These are phyloP conservation scores for Mamestra brassicae DNA, from an alignment of 2,888 invertebrate genomes.

Conservation along the genomic window DNA sequence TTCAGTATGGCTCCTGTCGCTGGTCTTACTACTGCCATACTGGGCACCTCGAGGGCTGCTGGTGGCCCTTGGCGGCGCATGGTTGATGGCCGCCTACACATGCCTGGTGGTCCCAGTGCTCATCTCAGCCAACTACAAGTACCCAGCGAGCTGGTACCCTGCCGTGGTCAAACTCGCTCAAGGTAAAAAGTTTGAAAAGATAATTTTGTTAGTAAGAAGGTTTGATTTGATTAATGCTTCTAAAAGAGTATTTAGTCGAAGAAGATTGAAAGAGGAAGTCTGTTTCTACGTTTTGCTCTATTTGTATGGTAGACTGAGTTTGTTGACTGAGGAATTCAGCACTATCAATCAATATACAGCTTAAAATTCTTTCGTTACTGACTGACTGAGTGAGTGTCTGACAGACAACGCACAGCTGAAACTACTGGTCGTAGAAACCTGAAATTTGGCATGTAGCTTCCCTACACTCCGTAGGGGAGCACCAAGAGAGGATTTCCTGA, in stretches of 20 bases:
- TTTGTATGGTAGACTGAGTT: not conserved
- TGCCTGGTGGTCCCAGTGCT: constrained; percentile 93
- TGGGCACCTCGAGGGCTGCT: constrained; percentile 92
- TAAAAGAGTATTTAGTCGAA: too few species aligned
- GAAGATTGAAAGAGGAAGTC: not conserved
- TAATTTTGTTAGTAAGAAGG: not conserved
- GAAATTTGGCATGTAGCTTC: too few species aligned
- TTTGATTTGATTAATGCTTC: not conserved
- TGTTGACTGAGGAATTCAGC: constrained; percentile 7
- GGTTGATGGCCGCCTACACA: constrained; percentile 92
- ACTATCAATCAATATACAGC: not conserved
- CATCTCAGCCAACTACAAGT: constrained; percentile 93
- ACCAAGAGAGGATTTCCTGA: too few species aligned
- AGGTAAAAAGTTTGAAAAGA: constrained; percentile 83
- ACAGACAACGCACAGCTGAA: too few species aligned
- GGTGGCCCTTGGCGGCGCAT: constrained; percentile 91
- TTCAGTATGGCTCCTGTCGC: constrained; percentile 93
- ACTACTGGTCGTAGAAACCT: too few species aligned
- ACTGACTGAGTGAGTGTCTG: too few species aligned
- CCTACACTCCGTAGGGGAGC: too few species aligned
- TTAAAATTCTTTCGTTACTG: too few species aligned
- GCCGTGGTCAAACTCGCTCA: constrained; percentile 89
- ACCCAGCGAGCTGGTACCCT: constrained; percentile 92
- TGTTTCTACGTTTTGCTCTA: not conserved
- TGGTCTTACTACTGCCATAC: constrained; percentile 92